Evolutionary conservation across 2,888 invertebrate genomes (phyloP).

Genomic region (Idaea straminata): DNA sequence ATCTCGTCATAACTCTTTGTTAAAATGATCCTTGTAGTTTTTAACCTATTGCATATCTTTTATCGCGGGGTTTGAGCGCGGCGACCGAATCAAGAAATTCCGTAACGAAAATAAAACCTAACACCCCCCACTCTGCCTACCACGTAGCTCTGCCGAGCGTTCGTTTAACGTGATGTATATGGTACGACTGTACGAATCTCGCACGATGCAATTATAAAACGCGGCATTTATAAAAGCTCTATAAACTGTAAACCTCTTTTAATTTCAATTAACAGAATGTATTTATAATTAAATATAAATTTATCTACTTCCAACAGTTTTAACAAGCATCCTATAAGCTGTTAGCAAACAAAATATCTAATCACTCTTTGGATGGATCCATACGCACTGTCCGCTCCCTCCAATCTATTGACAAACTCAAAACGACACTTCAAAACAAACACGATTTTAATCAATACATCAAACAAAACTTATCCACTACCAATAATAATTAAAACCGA

Average conservation of each 20-base stretch:
- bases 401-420: slow-evolving; percentile 54
- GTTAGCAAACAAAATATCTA: slow-evolving; percentile 5
- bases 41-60: no score
- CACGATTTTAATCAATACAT: slow-evolving; percentile 78
- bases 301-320: background rate
- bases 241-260: background rate
- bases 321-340: background rate
- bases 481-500: slow-evolving; percentile 80
- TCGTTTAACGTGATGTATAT: no score
- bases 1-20: background rate
- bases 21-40: background rate
- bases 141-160: no score
- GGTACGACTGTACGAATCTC: no score
- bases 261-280: background rate
- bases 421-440: slow-evolving; percentile 72
- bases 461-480: slow-evolving; percentile 76
- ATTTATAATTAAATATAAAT: background rate
- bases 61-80: no score
- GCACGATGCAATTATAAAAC: no score
- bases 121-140: no score
- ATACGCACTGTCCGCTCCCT: slow-evolving; percentile 18
- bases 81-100: no score
- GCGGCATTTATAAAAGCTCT: no score
- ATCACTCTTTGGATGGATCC: slow-evolving; percentile 1
- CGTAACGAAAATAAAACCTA: no score